Percentiles rank a stretch among this genome's conserved stretches.
phyloP scores from a whole-genome alignment of 1,140 invertebrate genomes.

The Diabrotica virgifera region DNA sequence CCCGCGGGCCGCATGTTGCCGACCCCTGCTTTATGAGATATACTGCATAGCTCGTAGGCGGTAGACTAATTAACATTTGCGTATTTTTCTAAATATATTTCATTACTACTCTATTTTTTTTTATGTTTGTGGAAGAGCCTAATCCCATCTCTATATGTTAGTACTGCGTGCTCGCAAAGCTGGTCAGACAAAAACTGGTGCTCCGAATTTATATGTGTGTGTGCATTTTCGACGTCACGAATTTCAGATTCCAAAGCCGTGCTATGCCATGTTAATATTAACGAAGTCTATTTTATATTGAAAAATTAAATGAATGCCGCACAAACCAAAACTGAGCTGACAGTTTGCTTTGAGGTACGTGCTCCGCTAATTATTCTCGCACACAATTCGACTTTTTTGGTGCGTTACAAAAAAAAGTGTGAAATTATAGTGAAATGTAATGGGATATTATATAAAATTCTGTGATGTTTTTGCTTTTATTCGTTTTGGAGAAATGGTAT shows the following conservation, averaged over 20 bases:
- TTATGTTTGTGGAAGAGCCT: not conserved
- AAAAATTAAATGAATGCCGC: constrained; percentile 19
- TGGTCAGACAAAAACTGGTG: not conserved
- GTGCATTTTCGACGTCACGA: constrained; percentile 8
- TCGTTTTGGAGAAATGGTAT: too few species aligned
- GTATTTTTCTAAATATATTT: too few species aligned
- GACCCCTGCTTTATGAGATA: too few species aligned
- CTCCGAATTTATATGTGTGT: constrained; percentile 1
- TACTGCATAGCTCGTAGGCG: too few species aligned
- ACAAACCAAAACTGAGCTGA: constrained; percentile 11
- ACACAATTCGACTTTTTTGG: not conserved
- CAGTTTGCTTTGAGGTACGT: constrained; percentile 18
- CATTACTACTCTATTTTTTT: not conserved
- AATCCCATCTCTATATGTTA: not conserved
- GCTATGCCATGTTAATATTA: constrained; percentile 18
- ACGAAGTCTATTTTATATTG: constrained; percentile 23
- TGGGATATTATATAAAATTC: too few species aligned
- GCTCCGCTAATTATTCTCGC: constrained; percentile 8
- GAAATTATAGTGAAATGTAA: not conserved
- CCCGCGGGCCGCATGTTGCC: too few species aligned
- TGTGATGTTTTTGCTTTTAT: too few species aligned
- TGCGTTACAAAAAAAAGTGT: not conserved
- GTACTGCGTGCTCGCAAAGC: not conserved
- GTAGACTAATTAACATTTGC: too few species aligned
- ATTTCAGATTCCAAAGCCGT: not conserved